Evolutionary conservation across 1,140 invertebrate species (phyloP), one percentile per base, ranked within the genome.

Genomic region (Scaptomyza hsui): DNA sequence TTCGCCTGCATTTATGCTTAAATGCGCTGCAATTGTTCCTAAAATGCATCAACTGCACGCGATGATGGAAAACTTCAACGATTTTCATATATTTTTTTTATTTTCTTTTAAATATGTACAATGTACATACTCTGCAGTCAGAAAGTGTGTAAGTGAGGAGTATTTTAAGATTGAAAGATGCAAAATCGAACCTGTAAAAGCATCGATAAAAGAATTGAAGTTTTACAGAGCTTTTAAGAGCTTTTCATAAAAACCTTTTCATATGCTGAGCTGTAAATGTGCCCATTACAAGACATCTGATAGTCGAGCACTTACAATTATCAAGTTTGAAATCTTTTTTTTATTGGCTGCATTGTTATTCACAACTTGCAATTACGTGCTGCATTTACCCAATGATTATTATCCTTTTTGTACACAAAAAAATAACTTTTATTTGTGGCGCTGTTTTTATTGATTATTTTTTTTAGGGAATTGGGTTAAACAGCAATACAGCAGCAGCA

Each of bases 1-100:
- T 82, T 82, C 53, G 79, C 79, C 62, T 68, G 72, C 75, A 83
- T 78, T 85, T 85, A 83, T 83, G 79, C 79, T 83, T 79, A 83
- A 83, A 79, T 83, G 80, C 75, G 44, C 67, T 72, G 79, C 79
- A 83, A 83, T 83, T 83, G 79, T 83, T 78, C 75, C 60, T 79
- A 83, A 83, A 83, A 83, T 70, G 79, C 80, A 75, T 49, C 55
- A 61, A 59, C 55, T 69, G 75, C 79, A 83, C 79, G 79, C 79
- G 80, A 83, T 83, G 65, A 83, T 83, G 79, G 75, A 82, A 83
- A 82, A 75, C 78, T 62, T 75, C 51, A 82, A 70, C 79, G 71
- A 75, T 78, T 82, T 82, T 52, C 75, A 83, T 78, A 82, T 81
- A n/a, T 60, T 26, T 24, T 41, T 53, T 35, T 35, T 32, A n/a